phyloP scores from a whole-genome alignment of 2,888 invertebrate species.

The Agrotis clavis region DNA sequence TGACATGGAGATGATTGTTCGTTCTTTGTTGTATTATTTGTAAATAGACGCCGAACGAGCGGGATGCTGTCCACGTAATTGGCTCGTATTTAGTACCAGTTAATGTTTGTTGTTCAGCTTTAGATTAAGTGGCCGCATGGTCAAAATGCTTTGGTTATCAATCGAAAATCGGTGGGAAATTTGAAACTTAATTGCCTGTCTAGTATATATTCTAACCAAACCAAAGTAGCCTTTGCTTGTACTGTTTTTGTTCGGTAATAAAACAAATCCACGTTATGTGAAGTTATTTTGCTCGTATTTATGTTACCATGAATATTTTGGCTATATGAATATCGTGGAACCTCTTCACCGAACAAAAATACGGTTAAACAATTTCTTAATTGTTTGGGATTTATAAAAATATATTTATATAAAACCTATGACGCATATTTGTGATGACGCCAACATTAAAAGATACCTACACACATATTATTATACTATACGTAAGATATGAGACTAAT shows the following conservation, averaged over 20 bases:
- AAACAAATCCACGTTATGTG: too few species aligned
- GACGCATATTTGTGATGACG: not conserved
- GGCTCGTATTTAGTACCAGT: constrained; percentile 48
- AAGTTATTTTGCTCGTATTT: too few species aligned
- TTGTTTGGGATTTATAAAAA: too few species aligned
- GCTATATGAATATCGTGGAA: not conserved
- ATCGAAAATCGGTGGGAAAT: not conserved
- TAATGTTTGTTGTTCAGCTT: constrained; percentile 34
- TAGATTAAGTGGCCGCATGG: constrained; percentile 10
- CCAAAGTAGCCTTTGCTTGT: too few species aligned
- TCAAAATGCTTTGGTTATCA: not conserved
- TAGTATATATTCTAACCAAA: not conserved
- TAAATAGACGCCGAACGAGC: constrained; percentile 54
- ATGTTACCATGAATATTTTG: not conserved
- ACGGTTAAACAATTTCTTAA: not conserved
- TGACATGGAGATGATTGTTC: constrained; percentile 66
- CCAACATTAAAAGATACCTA: not conserved
- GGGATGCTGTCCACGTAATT: constrained; percentile 49
- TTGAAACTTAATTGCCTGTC: not conserved
- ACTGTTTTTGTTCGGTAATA: too few species aligned
- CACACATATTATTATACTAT: constrained; percentile 1
- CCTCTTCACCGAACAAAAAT: not conserved
- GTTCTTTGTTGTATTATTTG: constrained; percentile 66
- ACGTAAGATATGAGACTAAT: constrained; percentile 44
- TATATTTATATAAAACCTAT: too few species aligned